Evolutionary conservation across 2,888 invertebrate species (phyloP), one percentile per base, ranked within the genome.

Genomic region (Lydus trimaculatus): DNA sequence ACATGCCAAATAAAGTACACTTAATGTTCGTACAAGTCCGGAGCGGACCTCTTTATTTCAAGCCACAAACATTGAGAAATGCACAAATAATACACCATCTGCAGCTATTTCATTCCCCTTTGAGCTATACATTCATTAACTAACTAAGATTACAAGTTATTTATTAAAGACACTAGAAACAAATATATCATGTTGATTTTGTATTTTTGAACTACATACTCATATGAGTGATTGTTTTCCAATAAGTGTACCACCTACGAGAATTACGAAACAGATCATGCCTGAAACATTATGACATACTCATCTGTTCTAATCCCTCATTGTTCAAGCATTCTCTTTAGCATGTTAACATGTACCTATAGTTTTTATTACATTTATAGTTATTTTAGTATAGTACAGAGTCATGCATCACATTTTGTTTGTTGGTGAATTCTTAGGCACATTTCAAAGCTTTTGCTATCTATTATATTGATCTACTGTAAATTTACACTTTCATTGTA

Each of bases 1-100:
- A 78, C 83, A 82, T 76, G 81, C 81, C 83, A 82, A 83, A 84
- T 84, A 84, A 84, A 84, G 83, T 82, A 83, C 82, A 80, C 80
- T 83, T 83, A 82, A 83, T 83, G 79, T 75, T 81, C 80, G 76
- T 78, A 70, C 71, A 78, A 78, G 76, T 77, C 75, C 75, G 73
- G 70, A 72, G 67, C 70, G 74, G 76, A 76, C 75, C 79, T 77
- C 77, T 78, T 76, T 77, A 76, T 77, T 76, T 73, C 76, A 74
- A 76, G 74, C 74, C 72, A 70, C 56, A 58, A 72, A 70, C 69
- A 63, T 23, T 48, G 59, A 60, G 63, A 66, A 66, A 72, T 69
- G 69, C 69, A 67, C 67, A 67, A 70, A 67, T 70, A 67, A 64
- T 67, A 65, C 62, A 61, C 58, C 65, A 66, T 39, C 64, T 65